Evolutionary conservation across 2,888 invertebrate genomes (phyloP), one percentile per base, ranked within the genome.

Genomic region (Pterostichus niger): DNA sequence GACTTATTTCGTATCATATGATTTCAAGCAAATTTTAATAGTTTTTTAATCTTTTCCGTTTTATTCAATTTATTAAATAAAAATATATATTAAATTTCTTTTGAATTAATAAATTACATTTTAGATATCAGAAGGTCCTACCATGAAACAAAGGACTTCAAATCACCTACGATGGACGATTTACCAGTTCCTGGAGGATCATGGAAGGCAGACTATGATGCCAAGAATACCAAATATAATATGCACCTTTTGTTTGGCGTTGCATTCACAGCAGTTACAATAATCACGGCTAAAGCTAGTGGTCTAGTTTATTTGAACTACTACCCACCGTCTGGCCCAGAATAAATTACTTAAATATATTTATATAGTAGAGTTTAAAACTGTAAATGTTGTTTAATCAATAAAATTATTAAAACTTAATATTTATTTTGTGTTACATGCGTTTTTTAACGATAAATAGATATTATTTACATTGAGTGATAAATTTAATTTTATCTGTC

Each of bases 181-280:
- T 89, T 96, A 88, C 96, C 96, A 0, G 91, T 94, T 75, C 96
- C 97, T 0, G 90, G 91, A 83, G 96, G 96, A 81, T 94, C 94
- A 24, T 97, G 96, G 96, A 91, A 95, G 88, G 92, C 94, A 78
- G 89, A 92, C 68, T 87, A 96, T 87, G 92, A 93, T 80, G 92
- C 93, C 44, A 92, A 91, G 84, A 95, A 96, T 88, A 90, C 92
- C 84, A 93, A 92, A 87, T 95, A 94, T 91, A 97, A 96, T 87
- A 88, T 92, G 7, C 91, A 93, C 11, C 91, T 97, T 73, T 85
- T 91, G 9, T 86, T 91, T 73, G 96, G 96, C 0, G 71, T 94
- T 49, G 89, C 88, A 11, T 90, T 93, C 87, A 84, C 91, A 10
- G 6, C 84, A 46, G 88, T 86, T 46, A 91, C 93, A 0, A 68